These are phyloP conservation scores for Anas flavirostris DNA, from an alignment of 2,797 vertebrate genomes.

Conservation along the genomic window DNA sequence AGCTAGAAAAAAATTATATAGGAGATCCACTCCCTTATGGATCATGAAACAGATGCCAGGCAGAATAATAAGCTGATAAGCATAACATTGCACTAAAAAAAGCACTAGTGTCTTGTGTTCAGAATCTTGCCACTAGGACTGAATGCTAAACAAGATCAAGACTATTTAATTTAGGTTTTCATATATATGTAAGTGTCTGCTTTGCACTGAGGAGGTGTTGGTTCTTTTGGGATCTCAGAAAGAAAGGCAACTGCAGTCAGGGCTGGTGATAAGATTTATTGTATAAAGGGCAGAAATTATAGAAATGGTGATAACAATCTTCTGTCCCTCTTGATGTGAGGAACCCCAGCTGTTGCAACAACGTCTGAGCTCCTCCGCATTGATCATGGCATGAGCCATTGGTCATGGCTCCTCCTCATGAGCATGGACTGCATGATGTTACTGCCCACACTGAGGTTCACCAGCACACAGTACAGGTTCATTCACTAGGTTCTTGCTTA, in stretches of 20 bases:
- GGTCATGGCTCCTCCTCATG: rapidly evolving
- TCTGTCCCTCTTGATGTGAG: background rate
- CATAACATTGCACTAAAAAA: background rate
- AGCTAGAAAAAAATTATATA: background rate
- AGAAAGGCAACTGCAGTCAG: background rate
- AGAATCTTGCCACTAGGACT: background rate
- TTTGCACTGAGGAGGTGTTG: background rate
- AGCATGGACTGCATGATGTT: background rate
- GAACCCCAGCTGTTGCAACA: background rate
- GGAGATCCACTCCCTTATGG: background rate
- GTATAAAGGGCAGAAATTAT: background rate
- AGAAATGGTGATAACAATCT: background rate
- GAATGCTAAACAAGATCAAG: background rate
- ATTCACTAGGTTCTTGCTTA: background rate
- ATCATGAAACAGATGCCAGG: background rate
- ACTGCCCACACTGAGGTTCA: background rate
- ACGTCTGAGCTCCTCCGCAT: rapidly evolving
- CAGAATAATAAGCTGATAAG: background rate
- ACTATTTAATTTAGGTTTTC: background rate
- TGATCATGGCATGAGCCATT: rapidly evolving
- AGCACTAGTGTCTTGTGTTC: background rate
- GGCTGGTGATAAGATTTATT: background rate
- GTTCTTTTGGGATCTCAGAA: background rate
- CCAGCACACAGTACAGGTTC: background rate
- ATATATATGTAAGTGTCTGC: rapidly evolving